These are phyloP conservation scores for Hymenochirus boettgeri DNA, from an alignment of 2,113 vertebrate genomes.

Conservation along the genomic window DNA sequence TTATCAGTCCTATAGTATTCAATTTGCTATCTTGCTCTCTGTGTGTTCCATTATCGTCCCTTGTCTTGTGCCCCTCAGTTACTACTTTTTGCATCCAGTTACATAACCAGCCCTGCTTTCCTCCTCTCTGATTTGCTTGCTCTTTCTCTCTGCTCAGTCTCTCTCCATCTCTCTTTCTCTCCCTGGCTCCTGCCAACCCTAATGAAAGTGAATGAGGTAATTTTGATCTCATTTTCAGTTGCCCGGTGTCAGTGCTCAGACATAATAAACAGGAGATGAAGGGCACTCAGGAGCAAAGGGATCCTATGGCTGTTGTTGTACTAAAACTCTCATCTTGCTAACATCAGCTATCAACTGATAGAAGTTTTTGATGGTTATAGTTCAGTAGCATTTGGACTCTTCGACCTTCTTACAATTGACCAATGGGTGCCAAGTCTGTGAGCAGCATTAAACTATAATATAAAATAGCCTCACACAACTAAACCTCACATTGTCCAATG, in stretches of 20 bases:
- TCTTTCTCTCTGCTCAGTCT: background rate
- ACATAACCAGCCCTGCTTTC: rapidly evolving
- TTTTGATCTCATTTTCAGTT: constrained; percentile 44
- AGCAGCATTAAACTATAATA: too few species aligned
- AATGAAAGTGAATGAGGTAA: constrained; percentile 47
- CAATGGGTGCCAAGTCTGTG: too few species aligned
- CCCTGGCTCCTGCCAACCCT: constrained; percentile 13
- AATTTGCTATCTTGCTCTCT: background rate
- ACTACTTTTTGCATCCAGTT: background rate
- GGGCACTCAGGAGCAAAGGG: constrained; percentile 26
- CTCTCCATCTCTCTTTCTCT: background rate
- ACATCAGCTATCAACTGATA: too few species aligned
- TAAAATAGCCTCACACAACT: too few species aligned
- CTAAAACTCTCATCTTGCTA: too few species aligned
- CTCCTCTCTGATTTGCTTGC: background rate
- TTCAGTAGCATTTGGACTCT: too few species aligned
- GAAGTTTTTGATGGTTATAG: too few species aligned
- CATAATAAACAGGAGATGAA: constrained; percentile 46
- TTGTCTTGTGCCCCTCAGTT: background rate
- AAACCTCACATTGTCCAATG: too few species aligned
- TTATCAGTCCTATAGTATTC: too few species aligned
- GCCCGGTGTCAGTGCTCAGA: background rate
- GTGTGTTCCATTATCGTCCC: background rate
- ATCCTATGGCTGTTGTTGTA: too few species aligned
- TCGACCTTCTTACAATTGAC: too few species aligned